phyloP scores from a whole-genome alignment of 1,140 invertebrate species.

The Scaptomyza graminum region DNA sequence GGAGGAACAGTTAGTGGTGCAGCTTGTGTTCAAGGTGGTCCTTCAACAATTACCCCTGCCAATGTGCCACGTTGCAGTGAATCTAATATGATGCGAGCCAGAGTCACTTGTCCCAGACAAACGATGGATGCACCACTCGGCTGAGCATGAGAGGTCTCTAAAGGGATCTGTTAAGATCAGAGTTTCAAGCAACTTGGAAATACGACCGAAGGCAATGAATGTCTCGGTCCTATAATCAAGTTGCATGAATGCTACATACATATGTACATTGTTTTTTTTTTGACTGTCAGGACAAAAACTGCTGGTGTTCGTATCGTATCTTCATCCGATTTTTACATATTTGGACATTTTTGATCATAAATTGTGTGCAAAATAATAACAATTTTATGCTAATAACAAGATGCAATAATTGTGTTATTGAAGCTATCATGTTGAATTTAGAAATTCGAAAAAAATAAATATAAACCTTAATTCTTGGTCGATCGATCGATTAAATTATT shows the following conservation, averaged over 20 bases:
- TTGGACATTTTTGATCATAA: slow-evolving; percentile 2
- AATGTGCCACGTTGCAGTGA: slow-evolving; percentile 10
- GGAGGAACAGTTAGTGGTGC: slow-evolving; percentile 5
- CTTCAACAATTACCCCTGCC: slow-evolving; percentile 1
- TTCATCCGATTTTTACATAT: slow-evolving; percentile 2
- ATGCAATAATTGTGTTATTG: neutral
- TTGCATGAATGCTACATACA: slow-evolving; percentile 50
- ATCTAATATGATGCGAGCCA: slow-evolving; percentile 17
- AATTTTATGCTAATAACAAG: neutral
- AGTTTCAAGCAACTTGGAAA: slow-evolving; percentile 54
- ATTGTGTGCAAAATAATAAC: slow-evolving; percentile 3
- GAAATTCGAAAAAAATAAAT: too few relatives aligned
- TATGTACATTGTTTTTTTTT: neutral
- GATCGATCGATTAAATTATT: too few relatives aligned
- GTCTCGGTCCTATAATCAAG: slow-evolving; percentile 48
- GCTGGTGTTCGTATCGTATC: slow-evolving; percentile 24
- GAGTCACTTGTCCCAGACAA: slow-evolving; percentile 1
- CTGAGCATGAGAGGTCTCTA: slow-evolving; percentile 22
- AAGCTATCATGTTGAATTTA: too few relatives aligned
- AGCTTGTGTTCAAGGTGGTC: slow-evolving; percentile 4
- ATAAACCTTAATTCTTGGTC: too few relatives aligned
- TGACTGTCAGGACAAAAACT: neutral
- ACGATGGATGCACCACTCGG: slow-evolving; percentile 8
- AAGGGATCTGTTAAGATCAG: slow-evolving; percentile 1
- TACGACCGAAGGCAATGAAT: slow-evolving; percentile 16